These are phyloP conservation scores for Anguilla obscura DNA, from an alignment of 2,797 vertebrate species.

Conservation along the genomic window DNA sequence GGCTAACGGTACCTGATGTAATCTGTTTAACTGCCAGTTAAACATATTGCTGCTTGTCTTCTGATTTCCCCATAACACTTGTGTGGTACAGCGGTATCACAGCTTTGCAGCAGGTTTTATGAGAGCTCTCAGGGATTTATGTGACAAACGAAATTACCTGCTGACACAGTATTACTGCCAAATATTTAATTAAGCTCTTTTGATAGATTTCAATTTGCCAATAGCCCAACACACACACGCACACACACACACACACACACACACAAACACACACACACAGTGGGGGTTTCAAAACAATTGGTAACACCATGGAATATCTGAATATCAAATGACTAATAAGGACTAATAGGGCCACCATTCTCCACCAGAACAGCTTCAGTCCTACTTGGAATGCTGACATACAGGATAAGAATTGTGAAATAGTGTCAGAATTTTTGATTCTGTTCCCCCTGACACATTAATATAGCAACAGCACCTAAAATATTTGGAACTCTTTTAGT, in stretches of 20 bases:
- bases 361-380: no score
- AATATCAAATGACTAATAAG: no score
- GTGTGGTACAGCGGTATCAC: constrained; percentile 8
- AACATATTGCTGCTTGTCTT: constrained; percentile 5
- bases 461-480: no score
- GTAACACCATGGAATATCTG: background rate
- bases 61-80: constrained; percentile 5
- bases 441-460: no score
- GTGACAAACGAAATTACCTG: constrained; percentile 18
- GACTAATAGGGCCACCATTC: no score
- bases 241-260: background rate
- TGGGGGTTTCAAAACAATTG: background rate
- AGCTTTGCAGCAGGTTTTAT: background rate
- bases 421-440: no score
- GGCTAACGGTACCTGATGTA: background rate
- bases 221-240: background rate
- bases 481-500: no score
- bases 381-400: no score
- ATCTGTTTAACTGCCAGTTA: background rate
- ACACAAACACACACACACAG: background rate
- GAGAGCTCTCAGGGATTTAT: background rate
- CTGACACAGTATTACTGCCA: constrained; percentile 24
- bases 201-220: constrained; percentile 4
- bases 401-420: no score
- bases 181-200: constrained; percentile 20